Evolutionary conservation across 2,113 vertebrate species (phyloP), one percentile per base, ranked within the genome.

Genomic region (Cervus canadensis): DNA sequence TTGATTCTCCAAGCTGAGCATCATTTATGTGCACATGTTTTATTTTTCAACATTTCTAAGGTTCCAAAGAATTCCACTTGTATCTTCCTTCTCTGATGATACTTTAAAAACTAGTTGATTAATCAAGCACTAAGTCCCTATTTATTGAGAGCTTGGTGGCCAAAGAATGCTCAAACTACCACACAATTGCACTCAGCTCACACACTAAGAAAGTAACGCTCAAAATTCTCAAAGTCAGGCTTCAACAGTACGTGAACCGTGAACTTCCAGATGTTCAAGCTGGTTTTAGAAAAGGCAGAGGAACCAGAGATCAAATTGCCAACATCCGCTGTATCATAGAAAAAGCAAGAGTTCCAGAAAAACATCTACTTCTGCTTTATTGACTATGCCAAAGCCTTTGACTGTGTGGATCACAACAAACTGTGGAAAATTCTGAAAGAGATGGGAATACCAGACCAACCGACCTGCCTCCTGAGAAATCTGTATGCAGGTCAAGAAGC

Each of bases 21-120:
- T 36, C 25, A 12, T 86, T 94, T 52, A 59, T 36, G 10, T 74
- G 23, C 14, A 50, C 11, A 84, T 13, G 26, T 40, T 89, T 96
- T 33, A 28, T 79, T 83, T 97, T 71, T 86, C 33, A 71, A 17
- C 57, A 92, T 6, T 81, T 59, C 48, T 59, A 71, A 86, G 30
- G 13, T 87, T 92, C 52, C 26, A 96, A 43, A 52, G 21, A 26
- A 54, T 81, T 85, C 78, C 6, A 16, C 87, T 89, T 57, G 64
- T 64, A 82, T 89, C 56, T 89, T 82, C 19, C 6, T 96, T 62
- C 60, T 87, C 60, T 59, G 52, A 64, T 5, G 84, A n/a, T 60
- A 54, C 16, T 83, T 91, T 94, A 48, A 89, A 92, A 89, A 82
- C 60, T 33, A 54, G 45, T 78, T 97, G 23, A 25, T 88, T 43